Conservation (phyloP, 2,113 vertebrate genomes). For the Enhydra lutris region DNA sequence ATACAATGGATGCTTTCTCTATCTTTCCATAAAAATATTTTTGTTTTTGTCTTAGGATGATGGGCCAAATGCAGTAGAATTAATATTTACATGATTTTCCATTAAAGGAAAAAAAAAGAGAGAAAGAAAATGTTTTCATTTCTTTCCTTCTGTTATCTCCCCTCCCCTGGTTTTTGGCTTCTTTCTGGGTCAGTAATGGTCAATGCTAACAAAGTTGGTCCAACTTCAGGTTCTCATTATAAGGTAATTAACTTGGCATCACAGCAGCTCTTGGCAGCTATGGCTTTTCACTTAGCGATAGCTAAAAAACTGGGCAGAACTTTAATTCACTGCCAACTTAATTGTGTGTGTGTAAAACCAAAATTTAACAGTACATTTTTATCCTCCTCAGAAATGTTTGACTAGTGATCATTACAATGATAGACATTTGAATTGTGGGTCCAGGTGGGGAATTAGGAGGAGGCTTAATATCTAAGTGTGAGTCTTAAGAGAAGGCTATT, state of each 20-base stretch:
- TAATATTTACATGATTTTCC: not conserved
- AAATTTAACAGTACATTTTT: not conserved
- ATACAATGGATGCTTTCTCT: not conserved
- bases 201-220: constrained; percentile 46
- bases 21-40: not conserved
- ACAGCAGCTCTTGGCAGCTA: constrained; percentile 59
- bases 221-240: constrained; percentile 69
- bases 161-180: not conserved
- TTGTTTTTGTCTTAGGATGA: not conserved
- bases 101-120: not conserved
- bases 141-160: not conserved
- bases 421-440: not conserved
- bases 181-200: constrained; percentile 41
- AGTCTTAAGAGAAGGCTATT: not conserved
- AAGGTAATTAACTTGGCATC: constrained; percentile 75
- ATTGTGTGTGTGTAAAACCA: not conserved
- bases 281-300: constrained; percentile 69
- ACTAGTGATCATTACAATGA: not conserved
- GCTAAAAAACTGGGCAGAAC: constrained; percentile 41
- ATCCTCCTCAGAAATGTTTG: not conserved
- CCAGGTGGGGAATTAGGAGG: not conserved
- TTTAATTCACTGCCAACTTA: constrained; percentile 62
- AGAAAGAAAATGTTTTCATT: not conserved
- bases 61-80: not conserved
- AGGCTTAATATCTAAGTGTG: not conserved